Evolutionary conservation across 2,888 invertebrate genomes (phyloP).

Genomic region (Tachina fera): DNA sequence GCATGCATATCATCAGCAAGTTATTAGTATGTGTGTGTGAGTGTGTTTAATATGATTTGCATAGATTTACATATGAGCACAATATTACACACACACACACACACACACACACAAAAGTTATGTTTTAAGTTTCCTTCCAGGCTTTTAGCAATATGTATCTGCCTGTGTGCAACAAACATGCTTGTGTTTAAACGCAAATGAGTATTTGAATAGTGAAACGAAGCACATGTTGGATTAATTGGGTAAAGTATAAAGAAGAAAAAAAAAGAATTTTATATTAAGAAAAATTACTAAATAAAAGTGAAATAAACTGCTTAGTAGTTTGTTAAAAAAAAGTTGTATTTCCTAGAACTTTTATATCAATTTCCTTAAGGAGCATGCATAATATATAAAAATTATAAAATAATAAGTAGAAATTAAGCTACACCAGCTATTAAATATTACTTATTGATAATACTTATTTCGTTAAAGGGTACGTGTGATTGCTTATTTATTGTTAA

Average conservation of each 20-base stretch:
- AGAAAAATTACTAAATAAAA: conserved; percentile 57
- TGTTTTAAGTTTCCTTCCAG: conserved; percentile 58
- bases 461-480: too few relatives aligned
- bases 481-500: too few relatives aligned
- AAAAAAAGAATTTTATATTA: background rate
- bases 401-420: conserved; percentile 19
- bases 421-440: background rate
- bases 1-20: background rate
- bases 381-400: conserved; percentile 30
- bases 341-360: conserved; percentile 25
- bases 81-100: background rate
- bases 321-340: conserved; percentile 44
- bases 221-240: conserved; percentile 68
- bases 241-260: background rate
- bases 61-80: conserved; percentile 59
- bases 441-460: background rate
- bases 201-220: conserved; percentile 69
- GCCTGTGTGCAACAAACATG: conserved; percentile 22
- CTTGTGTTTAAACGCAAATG: conserved; percentile 54
- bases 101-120: conserved; percentile 21
- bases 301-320: conserved; percentile 24
- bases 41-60: conserved; percentile 58
- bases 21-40: background rate
- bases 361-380: conserved; percentile 3
- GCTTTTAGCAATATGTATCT: conserved; percentile 70